Base-by-base conservation (phyloP, 2,888 invertebrate genomes). In the Drosophila conformis region DNA sequence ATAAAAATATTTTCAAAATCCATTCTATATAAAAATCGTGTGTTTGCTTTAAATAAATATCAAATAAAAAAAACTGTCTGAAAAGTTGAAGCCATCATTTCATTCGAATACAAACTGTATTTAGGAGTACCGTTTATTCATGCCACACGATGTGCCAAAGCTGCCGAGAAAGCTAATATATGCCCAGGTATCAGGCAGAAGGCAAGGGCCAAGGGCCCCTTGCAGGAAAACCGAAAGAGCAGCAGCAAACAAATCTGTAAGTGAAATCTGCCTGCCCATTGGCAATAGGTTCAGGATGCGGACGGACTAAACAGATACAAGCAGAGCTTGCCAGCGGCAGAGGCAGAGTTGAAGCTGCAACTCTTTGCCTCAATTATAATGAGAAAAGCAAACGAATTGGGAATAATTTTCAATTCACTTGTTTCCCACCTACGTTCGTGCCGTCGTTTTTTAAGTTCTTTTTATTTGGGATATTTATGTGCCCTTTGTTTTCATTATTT, bases 361-460 rank as follows among this genome's bases (percentile, higher is more conserved):
- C 75, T 64, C 66, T 40, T 63, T 69, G 73, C 60, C 83, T 90
- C 83, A 89, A 91, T 90, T 90, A 89, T 90, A 90, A 90, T 91
- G 90, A 89, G 87, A 86, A 91, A 91, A 90, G 83, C 90, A 91
- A 91, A 89, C 90, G 90, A 91, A 91, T 84, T 89, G 90, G 71
- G 91, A 91, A 91, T 90, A 83, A 90, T 90, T 90, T 91, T 87
- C 91, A 91, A 91, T 91, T 90, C 91, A 83, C 90, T 85, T 77
- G 79, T 82, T 87, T 79, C 87, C 90, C 87, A 88, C 90, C 90
- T 87, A 88, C 87, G 76, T 88, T 85, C 86, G 80, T 63, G 57
- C 54, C 38, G 31, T 49, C 31, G n/a, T 15, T 36, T 36, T 38
- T 25, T 31, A 15, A 8, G 38, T 18, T 8, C 0, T 8, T 8